These are phyloP conservation scores for Clarias fuscus DNA, from an alignment of 2,797 vertebrate species.

Conservation along the genomic window DNA sequence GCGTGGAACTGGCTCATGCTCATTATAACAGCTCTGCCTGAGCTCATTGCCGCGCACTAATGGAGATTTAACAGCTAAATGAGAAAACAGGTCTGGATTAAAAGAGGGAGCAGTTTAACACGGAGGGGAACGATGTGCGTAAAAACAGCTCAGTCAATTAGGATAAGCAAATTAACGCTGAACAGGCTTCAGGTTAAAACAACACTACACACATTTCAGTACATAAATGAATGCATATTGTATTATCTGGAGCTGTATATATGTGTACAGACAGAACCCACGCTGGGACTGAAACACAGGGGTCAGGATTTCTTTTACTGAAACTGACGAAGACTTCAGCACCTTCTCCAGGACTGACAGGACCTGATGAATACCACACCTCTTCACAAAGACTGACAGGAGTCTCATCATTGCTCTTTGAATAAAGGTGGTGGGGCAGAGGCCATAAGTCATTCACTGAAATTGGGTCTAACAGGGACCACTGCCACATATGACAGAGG, in stretches of 20 bases:
- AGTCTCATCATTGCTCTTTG: not conserved
- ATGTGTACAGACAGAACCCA: not conserved
- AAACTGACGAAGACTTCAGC: not conserved
- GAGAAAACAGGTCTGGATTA: not conserved
- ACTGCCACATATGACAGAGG: not conserved
- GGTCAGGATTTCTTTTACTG: not conserved
- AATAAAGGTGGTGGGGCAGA: too few species aligned
- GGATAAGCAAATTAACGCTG: not conserved
- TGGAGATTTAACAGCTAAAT: constrained; percentile 7
- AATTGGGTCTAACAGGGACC: not conserved
- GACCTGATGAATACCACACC: not conserved
- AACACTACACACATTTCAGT: not conserved
- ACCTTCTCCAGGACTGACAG: not conserved
- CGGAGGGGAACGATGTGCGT: too few species aligned
- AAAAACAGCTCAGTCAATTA: not conserved
- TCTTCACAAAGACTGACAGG: not conserved
- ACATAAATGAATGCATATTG: not conserved
- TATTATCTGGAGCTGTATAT: not conserved
- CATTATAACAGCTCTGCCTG: not conserved
- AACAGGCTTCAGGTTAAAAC: not conserved
- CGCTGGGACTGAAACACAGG: not conserved
- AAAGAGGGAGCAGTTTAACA: not conserved
- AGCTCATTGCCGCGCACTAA: not conserved
- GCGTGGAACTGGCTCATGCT: not conserved
- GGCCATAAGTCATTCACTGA: not conserved